phyloP scores from a whole-genome alignment of 2,888 invertebrate species.

The Acronicta psi region DNA sequence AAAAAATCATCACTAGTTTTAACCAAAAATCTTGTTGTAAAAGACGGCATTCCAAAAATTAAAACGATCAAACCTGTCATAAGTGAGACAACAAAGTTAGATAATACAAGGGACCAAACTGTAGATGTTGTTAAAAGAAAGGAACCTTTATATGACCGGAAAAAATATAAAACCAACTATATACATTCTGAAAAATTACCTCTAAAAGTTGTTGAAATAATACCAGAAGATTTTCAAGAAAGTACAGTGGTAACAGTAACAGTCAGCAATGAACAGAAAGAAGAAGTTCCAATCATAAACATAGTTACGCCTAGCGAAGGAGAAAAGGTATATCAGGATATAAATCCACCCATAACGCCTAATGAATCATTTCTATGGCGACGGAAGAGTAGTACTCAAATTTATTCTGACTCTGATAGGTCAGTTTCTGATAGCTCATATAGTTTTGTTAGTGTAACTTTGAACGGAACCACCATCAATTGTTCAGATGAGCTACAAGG shows the following conservation, averaged over 20 bases:
- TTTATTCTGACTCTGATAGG: constrained; percentile 80
- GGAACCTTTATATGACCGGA: constrained; percentile 80
- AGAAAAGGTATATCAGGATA: constrained; percentile 69
- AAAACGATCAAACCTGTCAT: constrained; percentile 78
- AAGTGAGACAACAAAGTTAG: constrained; percentile 63
- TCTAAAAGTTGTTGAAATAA: constrained; percentile 82
- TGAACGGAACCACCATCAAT: constrained; percentile 66
- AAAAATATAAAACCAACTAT: constrained; percentile 84
- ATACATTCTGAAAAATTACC: constrained; percentile 83
- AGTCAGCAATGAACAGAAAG: constrained; percentile 37
- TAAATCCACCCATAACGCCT: constrained; percentile 84
- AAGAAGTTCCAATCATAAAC: constrained; percentile 36
- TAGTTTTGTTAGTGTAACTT: constrained; percentile 72
- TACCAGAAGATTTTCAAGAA: constrained; percentile 82
- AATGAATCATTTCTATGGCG: constrained; percentile 92
- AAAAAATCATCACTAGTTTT: constrained; percentile 87
- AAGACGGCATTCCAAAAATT: constrained; percentile 87
- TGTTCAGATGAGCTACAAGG: constrained; percentile 62
- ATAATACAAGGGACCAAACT: constrained; percentile 48
- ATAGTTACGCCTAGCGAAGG: constrained; percentile 47
- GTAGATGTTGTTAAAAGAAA: constrained; percentile 68
- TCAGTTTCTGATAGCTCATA: constrained; percentile 75
- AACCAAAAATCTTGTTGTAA: constrained; percentile 87
- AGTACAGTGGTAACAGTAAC: constrained; percentile 44
- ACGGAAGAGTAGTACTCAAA: constrained; percentile 80